Base-by-base conservation (phyloP, 1,140 invertebrate species). In the Sinella curviseta region DNA sequence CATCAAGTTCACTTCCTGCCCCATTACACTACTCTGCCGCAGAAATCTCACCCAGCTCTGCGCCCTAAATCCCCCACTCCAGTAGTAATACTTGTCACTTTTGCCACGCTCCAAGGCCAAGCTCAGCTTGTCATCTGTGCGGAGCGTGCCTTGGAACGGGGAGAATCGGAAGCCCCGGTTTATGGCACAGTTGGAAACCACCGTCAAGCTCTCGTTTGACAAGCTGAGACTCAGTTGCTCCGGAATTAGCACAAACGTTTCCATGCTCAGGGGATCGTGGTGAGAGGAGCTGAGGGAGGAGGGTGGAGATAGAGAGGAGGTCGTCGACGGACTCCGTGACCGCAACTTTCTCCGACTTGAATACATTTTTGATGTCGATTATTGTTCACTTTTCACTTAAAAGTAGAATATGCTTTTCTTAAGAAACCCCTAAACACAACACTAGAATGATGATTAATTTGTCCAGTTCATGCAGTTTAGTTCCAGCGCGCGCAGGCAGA, bases 241-340 rank as follows among this genome's bases (percentile, higher is more conserved):
- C 17, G 83, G 83, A 31, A 84, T 84, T 31, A 84, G 77, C 28
- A 84, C 83, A 57, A 82, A 84, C 24, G 83, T 82, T 74, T 84
- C 83, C 83, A 84, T 82, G 74, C 34, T 30, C 17, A n/a, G n/a
- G n/a, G 70, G 12, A 20, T 36, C 70, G 20, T 48, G 39, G 39
- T 48, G 39, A 20, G 39, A 48, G 8, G 30, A 14, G 34, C 17
- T 24, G 16, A 48, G 3, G 35, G 33, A 35, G 1, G 33, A 26
- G 16, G 74, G 8, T 30, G 65, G 65, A 70, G 65, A 70, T n/a
- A 70, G 3, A 4, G 65, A 70, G 24, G 57, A 16, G 8, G 60
- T 65, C 20, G 60, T 65, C n/a, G 73, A 35, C 20, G 70, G 74
- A 36, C 4, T 24, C 34, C 57, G 26, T 4, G 8, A 8, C 14